Conservation (phyloP, 2,888 invertebrate species). For the Philhelius pedissequus region DNA sequence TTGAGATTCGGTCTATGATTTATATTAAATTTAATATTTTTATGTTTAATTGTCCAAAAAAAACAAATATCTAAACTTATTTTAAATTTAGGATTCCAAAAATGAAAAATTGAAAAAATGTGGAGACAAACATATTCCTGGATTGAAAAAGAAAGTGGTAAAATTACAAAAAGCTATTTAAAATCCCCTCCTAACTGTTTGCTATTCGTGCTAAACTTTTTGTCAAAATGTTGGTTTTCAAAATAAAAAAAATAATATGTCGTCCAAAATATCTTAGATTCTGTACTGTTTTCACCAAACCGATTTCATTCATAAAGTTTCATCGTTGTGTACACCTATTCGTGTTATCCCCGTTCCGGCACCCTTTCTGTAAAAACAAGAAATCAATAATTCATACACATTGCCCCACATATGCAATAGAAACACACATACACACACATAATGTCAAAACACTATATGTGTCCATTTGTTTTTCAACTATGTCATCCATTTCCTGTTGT, state of each 20-base stretch:
- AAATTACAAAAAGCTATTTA: neutral
- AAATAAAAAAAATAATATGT: neutral
- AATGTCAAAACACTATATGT: slow-evolving; percentile 13
- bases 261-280: neutral
- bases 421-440: slow-evolving; percentile 2
- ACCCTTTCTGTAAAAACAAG: neutral
- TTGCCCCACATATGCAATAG: neutral
- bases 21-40: no score
- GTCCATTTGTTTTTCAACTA: neutral
- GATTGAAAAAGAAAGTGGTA: neutral
- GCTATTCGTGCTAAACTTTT: neutral
- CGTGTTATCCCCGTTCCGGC: neutral
- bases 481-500: neutral
- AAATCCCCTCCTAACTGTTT: neutral
- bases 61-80: neutral
- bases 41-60: no score
- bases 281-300: neutral
- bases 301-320: neutral
- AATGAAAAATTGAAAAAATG: neutral
- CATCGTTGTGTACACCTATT: neutral
- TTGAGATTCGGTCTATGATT: no score
- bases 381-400: neutral
- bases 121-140: neutral
- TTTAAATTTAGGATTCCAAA: neutral
- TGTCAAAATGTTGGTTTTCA: neutral